Evolutionary conservation across 2,113 vertebrate genomes (phyloP), one percentile per base, ranked within the genome.

Genomic region (Bungarus multicinctus): DNA sequence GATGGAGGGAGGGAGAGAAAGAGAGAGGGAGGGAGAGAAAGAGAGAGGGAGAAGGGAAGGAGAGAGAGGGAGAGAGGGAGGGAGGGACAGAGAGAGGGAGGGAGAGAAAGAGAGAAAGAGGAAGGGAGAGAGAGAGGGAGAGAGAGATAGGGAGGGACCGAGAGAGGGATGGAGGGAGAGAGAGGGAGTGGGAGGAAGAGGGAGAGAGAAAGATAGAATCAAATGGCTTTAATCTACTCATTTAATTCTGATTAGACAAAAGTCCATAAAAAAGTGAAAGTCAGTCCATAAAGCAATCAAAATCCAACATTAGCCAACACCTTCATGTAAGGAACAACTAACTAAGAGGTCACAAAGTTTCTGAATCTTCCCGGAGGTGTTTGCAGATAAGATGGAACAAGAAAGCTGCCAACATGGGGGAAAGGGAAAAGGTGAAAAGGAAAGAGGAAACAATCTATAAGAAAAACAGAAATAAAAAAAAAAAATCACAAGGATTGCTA

Each of bases 41-140:
- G 27, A 4, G 27, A 11, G 20, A 22, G 20, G 7, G n/a, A n/a
- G n/a, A 22, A 8, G 55, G 3, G 22, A 8, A 1, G 0, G 55
- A 8, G 22, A 2, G 53, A 16, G 4, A 5, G 16, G 0, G 4
- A 5, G 1, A 55, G 18, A 11, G 55, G n/a, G n/a, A n/a, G n/a
- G n/a, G n/a, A n/a, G n/a, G n/a, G n/a, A n/a, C 4, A 55, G 54
- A 55, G 20, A 5, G 20, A 55, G 54, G 11, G 7, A 52, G 2
- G 14, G 52, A 14, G 11, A 14, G 12, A 12, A 0, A 60, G 25
- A 27, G 23, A 10, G 18, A 55, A 4, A 55, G 54, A 55, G 54
- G 20, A 5, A 55, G 3, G 5, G 54, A 55, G 54, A 10, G 50
- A 52, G 2, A 12, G 11, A 14, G 2, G 3, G 3, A 53, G 11